Conservation (phyloP, 2,888 invertebrate species). For the Netelia melanura region DNA sequence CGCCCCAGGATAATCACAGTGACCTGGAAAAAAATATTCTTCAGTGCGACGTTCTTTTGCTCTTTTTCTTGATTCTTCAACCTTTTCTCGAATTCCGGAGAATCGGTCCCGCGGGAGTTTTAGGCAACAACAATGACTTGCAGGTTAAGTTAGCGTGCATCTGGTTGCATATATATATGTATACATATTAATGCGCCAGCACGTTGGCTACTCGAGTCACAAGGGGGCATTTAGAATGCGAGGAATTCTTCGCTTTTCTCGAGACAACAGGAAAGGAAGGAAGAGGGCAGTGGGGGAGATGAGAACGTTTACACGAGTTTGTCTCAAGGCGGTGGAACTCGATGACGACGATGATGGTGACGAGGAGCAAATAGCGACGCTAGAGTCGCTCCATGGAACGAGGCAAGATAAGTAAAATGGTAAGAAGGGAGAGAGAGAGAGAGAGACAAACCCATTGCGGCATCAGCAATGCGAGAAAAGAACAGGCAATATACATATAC, state of each 20-base stretch:
- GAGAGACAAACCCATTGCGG: conserved; percentile 31
- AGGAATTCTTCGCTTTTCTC: conserved; percentile 75
- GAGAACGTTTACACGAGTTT: conserved; percentile 68
- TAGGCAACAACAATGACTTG: neutral
- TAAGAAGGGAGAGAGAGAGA: conserved; percentile 19
- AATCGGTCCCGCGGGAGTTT: neutral
- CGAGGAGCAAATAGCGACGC: conserved; percentile 12
- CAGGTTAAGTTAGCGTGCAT: neutral
- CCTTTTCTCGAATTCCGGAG: neutral
- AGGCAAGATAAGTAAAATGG: conserved; percentile 31
- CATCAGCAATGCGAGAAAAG: conserved; percentile 48
- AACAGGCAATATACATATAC: conserved; percentile 57
- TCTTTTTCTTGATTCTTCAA: neutral
- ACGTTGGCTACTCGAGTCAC: conserved; percentile 32
- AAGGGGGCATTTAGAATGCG: conserved; percentile 69
- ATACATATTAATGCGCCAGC: neutral
- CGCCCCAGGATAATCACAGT: conserved; percentile 38
- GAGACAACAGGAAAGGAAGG: conserved; percentile 66
- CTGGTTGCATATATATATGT: neutral
- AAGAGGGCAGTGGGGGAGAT: conserved; percentile 67
- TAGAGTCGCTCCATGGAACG: conserved; percentile 1
- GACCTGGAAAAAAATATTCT: conserved; percentile 42
- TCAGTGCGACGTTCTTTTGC: neutral
- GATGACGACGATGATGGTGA: conserved; percentile 23
- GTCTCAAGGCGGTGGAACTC: conserved; percentile 52